Base-by-base conservation (phyloP, 2,113 vertebrate genomes). In the Mugil cephalus region DNA sequence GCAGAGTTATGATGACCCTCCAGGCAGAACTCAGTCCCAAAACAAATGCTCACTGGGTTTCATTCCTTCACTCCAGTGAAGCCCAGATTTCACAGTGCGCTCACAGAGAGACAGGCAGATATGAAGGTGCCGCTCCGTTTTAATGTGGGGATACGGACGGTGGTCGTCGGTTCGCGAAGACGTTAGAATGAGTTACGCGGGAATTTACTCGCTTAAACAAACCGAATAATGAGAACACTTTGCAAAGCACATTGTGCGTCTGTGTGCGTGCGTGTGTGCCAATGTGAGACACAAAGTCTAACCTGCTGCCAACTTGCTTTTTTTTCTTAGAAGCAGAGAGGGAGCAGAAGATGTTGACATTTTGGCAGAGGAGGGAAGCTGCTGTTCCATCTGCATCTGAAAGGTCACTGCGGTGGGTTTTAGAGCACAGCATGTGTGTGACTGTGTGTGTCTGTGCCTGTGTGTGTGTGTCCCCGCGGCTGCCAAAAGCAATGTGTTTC, bases 291-390 rank as follows among this genome's bases (percentile, higher is more conserved):
- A 79, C 58, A 51, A 85, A 80, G 46, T 70, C 80, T 79, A 88
- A 87, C 82, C 79, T 84, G 72, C 81, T 87, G 88, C 86, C 86
- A 87, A 65, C 77, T 89, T 74, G 69, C 68, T 70, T 84, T 48
- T 68, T 65, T 48, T 68, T 65, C 72, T 74, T 6, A 69, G 71
- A 80, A 73, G 64, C 80, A 34, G 63, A 79, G 77, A 54, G 67
- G 69, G 68, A 74, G 74, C 82, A 87, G 63, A 91, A 87, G 81
- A 86, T 88, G 87, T 91, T 92, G 92, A 91, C 89, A 90, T 89
- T 92, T 91, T 91, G 86, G 86, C 88, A 87, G 86, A 12, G 67
- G 70, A 75, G 83, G 52, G 84, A 80, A 83, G 82, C 84, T 65
- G 75, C 74, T 90, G 81, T 77, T 76, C 80, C 81, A 79, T 89